A percentile compares a stretch with the other conserved stretches of the same genome.
phyloP scores from a whole-genome alignment of 2,888 invertebrate genomes.

The Lasioglossum villosulum region DNA sequence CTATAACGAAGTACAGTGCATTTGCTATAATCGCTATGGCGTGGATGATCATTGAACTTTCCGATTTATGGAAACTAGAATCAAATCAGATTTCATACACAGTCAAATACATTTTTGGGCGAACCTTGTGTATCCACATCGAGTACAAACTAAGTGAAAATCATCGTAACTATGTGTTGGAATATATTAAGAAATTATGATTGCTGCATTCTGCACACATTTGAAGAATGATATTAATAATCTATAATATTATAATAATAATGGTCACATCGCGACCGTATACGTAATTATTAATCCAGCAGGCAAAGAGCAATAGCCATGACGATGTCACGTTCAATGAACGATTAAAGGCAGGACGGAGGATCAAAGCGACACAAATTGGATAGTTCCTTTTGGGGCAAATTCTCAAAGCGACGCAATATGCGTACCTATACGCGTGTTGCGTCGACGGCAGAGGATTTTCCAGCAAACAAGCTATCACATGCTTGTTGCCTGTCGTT shows the following conservation, averaged over 20 bases:
- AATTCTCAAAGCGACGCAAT: slow-evolving; percentile 40
- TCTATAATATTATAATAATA: too few species aligned
- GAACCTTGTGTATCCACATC: background rate
- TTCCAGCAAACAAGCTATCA: slow-evolving; percentile 38
- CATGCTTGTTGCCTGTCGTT: slow-evolving; percentile 23
- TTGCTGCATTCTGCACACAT: too few species aligned
- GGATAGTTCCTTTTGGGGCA: slow-evolving; percentile 54
- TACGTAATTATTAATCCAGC: slow-evolving; percentile 25
- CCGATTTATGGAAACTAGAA: background rate
- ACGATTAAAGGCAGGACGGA: slow-evolving; percentile 46
- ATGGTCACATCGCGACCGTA: background rate
- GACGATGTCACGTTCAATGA: slow-evolving; percentile 43
- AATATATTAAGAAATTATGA: too few species aligned
- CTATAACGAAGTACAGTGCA: background rate
- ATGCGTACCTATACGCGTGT: background rate
- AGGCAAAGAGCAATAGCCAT: slow-evolving; percentile 22
- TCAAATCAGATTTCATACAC: background rate
- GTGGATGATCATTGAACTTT: background rate
- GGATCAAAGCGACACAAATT: slow-evolving; percentile 67
- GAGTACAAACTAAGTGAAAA: too few species aligned
- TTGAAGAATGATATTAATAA: too few species aligned
- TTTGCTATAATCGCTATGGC: background rate
- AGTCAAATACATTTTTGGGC: too few species aligned
- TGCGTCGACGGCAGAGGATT: slow-evolving; percentile 31
- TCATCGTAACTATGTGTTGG: too few species aligned